These are phyloP conservation scores for Mustela lutreola DNA, from an alignment of 2,113 vertebrate species.

Conservation along the genomic window DNA sequence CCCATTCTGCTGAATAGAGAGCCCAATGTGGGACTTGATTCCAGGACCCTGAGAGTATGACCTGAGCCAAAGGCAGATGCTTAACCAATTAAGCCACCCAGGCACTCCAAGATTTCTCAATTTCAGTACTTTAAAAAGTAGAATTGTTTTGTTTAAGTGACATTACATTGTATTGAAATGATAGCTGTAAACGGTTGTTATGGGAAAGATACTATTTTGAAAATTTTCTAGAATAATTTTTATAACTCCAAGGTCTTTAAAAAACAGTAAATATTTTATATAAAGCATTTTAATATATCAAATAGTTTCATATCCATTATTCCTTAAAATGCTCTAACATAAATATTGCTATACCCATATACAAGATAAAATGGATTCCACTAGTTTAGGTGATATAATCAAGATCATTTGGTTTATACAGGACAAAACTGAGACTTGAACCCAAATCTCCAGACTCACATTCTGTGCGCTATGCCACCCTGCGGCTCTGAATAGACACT, in stretches of 20 bases:
- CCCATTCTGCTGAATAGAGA: background rate
- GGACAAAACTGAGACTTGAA: background rate
- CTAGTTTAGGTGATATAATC: background rate
- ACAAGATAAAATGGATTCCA: background rate
- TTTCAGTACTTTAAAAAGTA: background rate
- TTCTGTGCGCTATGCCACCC: background rate
- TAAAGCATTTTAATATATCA: background rate
- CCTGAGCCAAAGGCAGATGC: background rate
- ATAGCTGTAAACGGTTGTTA: slow-evolving; percentile 5
- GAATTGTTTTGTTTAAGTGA: background rate
- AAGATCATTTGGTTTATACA: background rate
- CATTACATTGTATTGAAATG: background rate
- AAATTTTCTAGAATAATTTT: slow-evolving; percentile 12
- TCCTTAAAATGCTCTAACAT: slow-evolving; percentile 11
- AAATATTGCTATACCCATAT: background rate
- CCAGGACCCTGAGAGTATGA: background rate
- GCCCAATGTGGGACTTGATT: background rate
- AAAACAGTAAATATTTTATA: background rate
- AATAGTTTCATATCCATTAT: background rate
- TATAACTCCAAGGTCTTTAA: background rate
- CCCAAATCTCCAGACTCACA: background rate
- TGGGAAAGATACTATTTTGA: background rate
- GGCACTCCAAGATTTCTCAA: background rate
- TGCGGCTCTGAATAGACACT: background rate
- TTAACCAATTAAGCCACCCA: background rate